Conservation (phyloP, 2,797 vertebrate genomes). For the Spinus olivaceus region DNA sequence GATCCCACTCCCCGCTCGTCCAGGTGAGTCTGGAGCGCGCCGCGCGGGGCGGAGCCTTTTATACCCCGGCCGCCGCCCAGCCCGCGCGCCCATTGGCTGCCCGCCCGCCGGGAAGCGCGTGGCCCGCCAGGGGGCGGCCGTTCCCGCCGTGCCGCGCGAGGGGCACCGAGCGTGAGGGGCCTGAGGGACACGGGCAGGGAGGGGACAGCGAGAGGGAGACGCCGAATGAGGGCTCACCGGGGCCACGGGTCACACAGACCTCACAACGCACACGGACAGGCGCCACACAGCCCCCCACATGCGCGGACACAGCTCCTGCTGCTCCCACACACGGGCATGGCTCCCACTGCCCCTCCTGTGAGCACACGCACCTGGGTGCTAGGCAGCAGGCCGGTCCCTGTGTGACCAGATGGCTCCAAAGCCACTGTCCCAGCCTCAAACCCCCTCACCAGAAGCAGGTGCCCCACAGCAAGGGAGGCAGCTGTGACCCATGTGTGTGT, state of each 20-base stretch:
- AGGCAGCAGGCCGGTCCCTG: no score
- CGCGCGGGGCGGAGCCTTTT: neutral
- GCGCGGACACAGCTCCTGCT: neutral
- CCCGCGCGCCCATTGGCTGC: neutral
- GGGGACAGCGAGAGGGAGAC: no score
- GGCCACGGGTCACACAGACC: neutral
- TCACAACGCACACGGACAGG: neutral
- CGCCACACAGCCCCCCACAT: neutral
- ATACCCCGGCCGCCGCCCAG: neutral
- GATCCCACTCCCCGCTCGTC: accelerated
- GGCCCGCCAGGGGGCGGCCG: neutral
- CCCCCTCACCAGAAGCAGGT: neutral
- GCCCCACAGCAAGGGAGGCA: accelerated
- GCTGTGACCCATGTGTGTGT: accelerated
- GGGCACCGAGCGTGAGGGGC: neutral
- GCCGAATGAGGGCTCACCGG: accelerated
- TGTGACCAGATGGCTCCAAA: no score
- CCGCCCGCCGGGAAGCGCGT: neutral
- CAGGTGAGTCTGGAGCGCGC: neutral
- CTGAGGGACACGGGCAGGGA: neutral
- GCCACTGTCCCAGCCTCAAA: neutral
- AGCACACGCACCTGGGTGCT: accelerated
- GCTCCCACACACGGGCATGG: accelerated
- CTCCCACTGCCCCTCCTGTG: neutral
- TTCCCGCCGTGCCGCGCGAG: neutral